These are phyloP conservation scores for Streptopelia turtur DNA, from an alignment of 2,797 vertebrate genomes.

Conservation along the genomic window DNA sequence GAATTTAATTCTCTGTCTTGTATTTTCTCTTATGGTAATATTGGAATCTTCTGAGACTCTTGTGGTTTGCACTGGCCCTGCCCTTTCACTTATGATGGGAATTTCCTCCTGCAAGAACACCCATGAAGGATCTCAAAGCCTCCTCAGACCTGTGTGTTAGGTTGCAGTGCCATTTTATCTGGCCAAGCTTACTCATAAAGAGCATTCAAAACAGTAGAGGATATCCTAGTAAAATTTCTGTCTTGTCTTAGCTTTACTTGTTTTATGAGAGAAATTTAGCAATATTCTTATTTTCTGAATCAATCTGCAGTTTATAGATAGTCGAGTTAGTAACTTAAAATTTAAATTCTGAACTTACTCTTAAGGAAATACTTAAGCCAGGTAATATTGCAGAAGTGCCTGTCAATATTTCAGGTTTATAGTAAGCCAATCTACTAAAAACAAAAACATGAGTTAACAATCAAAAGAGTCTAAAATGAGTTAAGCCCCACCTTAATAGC, in stretches of 20 bases:
- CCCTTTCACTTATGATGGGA: not conserved
- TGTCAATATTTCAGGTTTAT: not conserved
- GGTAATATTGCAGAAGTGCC: not conserved
- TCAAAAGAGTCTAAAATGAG: not conserved
- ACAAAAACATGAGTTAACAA: not conserved
- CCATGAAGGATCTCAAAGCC: not conserved
- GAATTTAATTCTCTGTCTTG: not conserved
- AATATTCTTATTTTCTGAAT: not conserved
- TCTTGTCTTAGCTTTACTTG: not conserved
- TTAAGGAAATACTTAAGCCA: not conserved
- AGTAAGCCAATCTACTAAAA: not conserved
- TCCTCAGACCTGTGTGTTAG: not conserved
- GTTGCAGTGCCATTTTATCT: not conserved
- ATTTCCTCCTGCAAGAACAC: not conserved
- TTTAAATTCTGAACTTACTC: not conserved
- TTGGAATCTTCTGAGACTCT: not conserved
- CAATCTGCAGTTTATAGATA: not conserved
- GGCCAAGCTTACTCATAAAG: not conserved
- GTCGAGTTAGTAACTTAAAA: not conserved
- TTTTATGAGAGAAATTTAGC: not conserved
- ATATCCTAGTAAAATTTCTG: not conserved
- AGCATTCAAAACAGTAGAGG: slow-evolving; percentile 12
- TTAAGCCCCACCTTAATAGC: not conserved
- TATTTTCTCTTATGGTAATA: not conserved
- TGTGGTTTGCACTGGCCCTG: not conserved